Base-by-base conservation (phyloP, 2,113 vertebrate species). In the Hemibagrus wyckioides region DNA sequence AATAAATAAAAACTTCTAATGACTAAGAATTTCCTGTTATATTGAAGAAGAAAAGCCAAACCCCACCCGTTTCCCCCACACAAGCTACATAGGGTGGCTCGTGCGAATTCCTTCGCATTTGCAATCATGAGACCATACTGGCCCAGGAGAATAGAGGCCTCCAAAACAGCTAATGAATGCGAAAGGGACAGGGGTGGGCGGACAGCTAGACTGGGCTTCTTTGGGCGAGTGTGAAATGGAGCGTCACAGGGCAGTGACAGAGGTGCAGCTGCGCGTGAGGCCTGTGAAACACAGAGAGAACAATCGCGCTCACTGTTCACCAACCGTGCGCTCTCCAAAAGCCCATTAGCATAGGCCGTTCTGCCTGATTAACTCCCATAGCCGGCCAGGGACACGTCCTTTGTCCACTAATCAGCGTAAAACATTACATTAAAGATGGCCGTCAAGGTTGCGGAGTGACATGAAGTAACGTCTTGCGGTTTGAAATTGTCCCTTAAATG, bases 321-420 rank as follows among this genome's bases (percentile, higher is more conserved):
- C 90, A 87, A 92, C 91, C 93, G 93, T 94, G 92, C 91, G 94
- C 94, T 92, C 95, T 94, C 92, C 94, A 93, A 88, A 89, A 84
- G 87, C 33, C 63, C 94, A 96, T 96, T 97, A 96, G 95, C 96
- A 96, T 95, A 95, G 95, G 93, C 95, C 93, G 96, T 96, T 96
- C 95, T 96, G 96, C 94, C 94, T 96, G 96, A 96, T 89, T 96
- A 95, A 94, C 95, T 95, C 92, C 94, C 93, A 93, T 91, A 93
- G 93, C 88, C 76, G 84, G 89, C 89, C 89, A 92, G 90, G 90
- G 94, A 93, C 93, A 92, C 87, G 90, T 82, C 94, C 91, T 95
- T 97, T 97, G 96, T 97, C 95, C 94, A 83, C 91, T 93, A 94
- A 95, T 96, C 95, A 93, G 94, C 94, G 92, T 91, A 92, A 94